A percentile compares a stretch with the other conserved stretches of the same genome.
These are phyloP conservation scores for Brachymystax lenok DNA, from an alignment of 2,797 vertebrate genomes.

Conservation along the genomic window DNA sequence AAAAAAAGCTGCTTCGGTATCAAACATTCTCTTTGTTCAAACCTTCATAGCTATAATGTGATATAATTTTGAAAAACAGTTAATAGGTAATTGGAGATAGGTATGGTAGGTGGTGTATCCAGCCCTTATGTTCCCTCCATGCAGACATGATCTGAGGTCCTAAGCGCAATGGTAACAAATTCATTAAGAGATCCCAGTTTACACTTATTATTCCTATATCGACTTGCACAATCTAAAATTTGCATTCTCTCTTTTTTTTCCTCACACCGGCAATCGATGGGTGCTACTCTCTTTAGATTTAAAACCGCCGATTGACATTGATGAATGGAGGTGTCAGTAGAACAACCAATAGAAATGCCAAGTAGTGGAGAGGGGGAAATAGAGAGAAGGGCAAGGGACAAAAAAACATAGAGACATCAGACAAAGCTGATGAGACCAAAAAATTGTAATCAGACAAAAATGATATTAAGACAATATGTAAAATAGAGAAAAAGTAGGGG, in stretches of 20 bases:
- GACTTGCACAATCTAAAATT: constrained; percentile 58
- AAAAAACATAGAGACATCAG: not conserved
- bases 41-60: too few species aligned
- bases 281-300: constrained; percentile 61
- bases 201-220: constrained; percentile 64
- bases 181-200: constrained; percentile 54
- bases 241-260: constrained; percentile 45
- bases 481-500: constrained; percentile 14
- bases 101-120: constrained; percentile 9
- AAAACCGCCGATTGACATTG: constrained; percentile 63
- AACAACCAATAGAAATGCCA: constrained; percentile 14
- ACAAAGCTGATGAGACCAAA: not conserved
- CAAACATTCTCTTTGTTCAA: too few species aligned
- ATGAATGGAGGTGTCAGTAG: constrained; percentile 61
- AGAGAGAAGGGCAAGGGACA: not conserved
- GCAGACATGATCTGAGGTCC: constrained; percentile 21
- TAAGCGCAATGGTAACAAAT: constrained; percentile 42
- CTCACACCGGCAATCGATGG: constrained; percentile 60
- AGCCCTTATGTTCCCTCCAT: constrained; percentile 19
- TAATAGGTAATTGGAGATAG: constrained; percentile 18
- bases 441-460: not conserved
- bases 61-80: constrained; percentile 7
- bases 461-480: not conserved
- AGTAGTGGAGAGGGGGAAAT: constrained; percentile 28
- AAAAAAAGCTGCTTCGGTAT: too few species aligned